Evolutionary conservation across 2,113 vertebrate species (phyloP).

Genomic region (Phrynocephalus versicolor): DNA sequence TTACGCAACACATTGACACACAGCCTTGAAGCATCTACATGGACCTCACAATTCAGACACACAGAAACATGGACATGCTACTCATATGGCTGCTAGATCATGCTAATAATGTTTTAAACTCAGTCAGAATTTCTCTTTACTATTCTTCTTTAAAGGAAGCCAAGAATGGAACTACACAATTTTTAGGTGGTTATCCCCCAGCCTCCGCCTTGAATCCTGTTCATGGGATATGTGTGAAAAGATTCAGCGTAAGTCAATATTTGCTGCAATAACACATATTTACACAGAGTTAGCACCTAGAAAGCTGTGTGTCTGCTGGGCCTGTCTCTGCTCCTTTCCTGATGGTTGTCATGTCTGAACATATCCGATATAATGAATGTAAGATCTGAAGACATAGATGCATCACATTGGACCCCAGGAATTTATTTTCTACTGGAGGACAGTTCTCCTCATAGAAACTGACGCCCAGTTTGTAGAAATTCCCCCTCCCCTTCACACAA

Average conservation of each 20-base stretch:
- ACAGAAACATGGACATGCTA: background rate
- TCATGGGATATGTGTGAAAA: background rate
- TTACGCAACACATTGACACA: constrained; percentile 16
- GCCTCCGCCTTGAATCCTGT: background rate
- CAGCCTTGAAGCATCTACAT: constrained; percentile 24
- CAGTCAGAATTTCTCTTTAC: background rate
- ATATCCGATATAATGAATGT: background rate
- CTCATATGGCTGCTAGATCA: background rate
- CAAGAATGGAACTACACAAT: background rate
- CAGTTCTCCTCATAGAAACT: background rate
- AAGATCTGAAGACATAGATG: background rate
- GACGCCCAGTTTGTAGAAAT: background rate
- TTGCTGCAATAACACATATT: background rate
- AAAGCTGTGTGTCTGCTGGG: background rate
- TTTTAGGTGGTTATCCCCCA: background rate
- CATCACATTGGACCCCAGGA: background rate
- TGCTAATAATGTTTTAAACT: background rate
- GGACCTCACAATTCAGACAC: background rate
- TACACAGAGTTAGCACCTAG: background rate
- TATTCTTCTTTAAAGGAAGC: background rate
- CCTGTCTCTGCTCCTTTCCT: background rate
- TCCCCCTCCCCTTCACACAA: background rate
- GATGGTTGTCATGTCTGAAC: background rate
- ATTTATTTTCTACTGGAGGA: background rate
- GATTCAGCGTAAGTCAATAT: background rate